Conservation (phyloP, 2,888 invertebrate species). For the Hyles lineata region DNA sequence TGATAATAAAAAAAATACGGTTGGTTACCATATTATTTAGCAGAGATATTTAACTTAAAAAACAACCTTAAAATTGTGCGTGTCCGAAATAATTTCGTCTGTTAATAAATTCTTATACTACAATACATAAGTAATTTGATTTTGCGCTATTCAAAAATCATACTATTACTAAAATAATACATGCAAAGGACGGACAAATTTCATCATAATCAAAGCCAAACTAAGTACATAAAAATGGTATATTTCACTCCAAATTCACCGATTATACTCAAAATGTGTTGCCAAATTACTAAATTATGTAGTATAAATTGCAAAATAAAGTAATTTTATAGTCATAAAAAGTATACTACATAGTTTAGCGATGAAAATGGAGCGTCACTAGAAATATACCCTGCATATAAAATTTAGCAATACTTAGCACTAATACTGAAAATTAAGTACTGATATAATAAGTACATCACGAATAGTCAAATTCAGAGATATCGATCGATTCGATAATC, state of each 20-base stretch:
- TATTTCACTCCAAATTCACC: conserved; percentile 5
- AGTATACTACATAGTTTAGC: not conserved
- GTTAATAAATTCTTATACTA: not conserved
- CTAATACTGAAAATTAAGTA: conserved; percentile 25
- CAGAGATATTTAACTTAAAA: not conserved
- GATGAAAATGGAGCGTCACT: conserved; percentile 3
- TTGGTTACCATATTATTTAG: not conserved
- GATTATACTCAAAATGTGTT: not conserved
- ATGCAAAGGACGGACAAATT: conserved; percentile 21
- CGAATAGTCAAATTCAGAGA: not conserved
- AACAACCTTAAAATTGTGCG: not conserved
- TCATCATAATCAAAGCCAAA: conserved; percentile 1
- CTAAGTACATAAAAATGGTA: not conserved
- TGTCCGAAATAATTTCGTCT: not conserved
- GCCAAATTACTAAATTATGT: not conserved
- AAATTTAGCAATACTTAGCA: conserved; percentile 19
- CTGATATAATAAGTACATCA: not conserved
- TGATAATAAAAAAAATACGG: not conserved
- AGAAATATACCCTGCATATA: conserved; percentile 4
- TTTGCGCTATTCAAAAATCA: not conserved
- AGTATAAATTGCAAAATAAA: not conserved
- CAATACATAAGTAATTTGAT: not conserved
- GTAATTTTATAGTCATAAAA: too few species aligned
- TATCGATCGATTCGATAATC: not conserved
- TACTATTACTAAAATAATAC: not conserved